Percentiles rank a stretch among this genome's conserved stretches.
These are phyloP conservation scores for Thera britannica DNA, from an alignment of 2,888 invertebrate genomes.

Conservation along the genomic window DNA sequence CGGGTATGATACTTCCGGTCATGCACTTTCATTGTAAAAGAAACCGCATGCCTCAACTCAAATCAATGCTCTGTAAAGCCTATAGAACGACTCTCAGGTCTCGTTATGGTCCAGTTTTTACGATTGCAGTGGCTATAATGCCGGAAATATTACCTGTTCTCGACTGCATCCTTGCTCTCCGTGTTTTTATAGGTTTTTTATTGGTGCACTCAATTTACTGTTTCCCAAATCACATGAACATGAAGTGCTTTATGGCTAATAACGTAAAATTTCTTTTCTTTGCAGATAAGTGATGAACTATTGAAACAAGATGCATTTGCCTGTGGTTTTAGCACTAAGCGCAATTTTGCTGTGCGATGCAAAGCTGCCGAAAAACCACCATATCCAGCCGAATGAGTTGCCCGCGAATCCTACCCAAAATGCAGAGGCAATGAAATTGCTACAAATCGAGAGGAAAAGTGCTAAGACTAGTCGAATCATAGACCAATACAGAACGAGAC, in stretches of 20 bases:
- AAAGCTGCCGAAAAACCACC: slow-evolving; percentile 69
- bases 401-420: slow-evolving; percentile 65
- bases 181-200: slow-evolving; percentile 53
- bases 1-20: slow-evolving; percentile 38
- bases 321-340: slow-evolving; percentile 67
- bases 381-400: slow-evolving; percentile 64
- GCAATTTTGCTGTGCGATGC: slow-evolving; percentile 74
- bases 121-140: slow-evolving; percentile 52
- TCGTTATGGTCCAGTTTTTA: slow-evolving; percentile 59
- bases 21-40: slow-evolving; percentile 39
- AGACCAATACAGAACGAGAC: slow-evolving; percentile 67
- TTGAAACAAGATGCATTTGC: slow-evolving; percentile 68
- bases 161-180: slow-evolving; percentile 60
- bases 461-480: slow-evolving; percentile 72
- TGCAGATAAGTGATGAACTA: slow-evolving; percentile 73
- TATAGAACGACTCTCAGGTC: slow-evolving; percentile 52
- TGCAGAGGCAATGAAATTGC: slow-evolving; percentile 58
- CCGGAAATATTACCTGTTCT: slow-evolving; percentile 75
- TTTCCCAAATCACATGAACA: slow-evolving; percentile 17
- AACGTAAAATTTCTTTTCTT: slow-evolving; percentile 52
- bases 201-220: slow-evolving; percentile 41
- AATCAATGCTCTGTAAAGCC: slow-evolving; percentile 36
- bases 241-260: slow-evolving; percentile 14
- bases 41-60: slow-evolving; percentile 39
- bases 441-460: slow-evolving; percentile 67